Evolutionary conservation across 1,140 invertebrate species (phyloP).

Genomic region (Drosophila pseudoananassae): DNA sequence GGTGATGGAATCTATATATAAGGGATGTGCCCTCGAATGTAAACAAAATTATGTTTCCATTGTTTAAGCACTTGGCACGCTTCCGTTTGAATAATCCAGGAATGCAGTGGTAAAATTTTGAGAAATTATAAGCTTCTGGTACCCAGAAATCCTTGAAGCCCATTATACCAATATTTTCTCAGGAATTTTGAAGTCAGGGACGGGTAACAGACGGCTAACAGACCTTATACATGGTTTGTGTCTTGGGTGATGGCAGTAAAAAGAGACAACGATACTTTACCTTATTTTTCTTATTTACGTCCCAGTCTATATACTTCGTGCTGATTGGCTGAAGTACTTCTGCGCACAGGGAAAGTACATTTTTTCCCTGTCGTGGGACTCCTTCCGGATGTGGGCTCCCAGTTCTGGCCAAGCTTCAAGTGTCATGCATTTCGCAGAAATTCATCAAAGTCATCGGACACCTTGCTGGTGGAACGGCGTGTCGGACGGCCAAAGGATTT

Average conservation of each 20-base stretch:
- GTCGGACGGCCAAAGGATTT: neutral
- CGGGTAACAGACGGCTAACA: neutral
- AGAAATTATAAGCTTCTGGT: neutral
- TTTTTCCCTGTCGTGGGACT: neutral
- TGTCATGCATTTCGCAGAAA: constrained; percentile 52
- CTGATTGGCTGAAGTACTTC: neutral
- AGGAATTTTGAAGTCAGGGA: no score
- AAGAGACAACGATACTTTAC: constrained; percentile 5
- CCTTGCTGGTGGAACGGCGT: neutral
- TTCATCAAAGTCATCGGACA: constrained; percentile 73
- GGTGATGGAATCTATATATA: constrained; percentile 9
- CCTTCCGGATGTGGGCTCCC: neutral
- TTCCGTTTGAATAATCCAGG: neutral
- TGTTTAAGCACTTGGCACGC: constrained; percentile 38
- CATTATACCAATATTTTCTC: no score
- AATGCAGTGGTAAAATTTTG: constrained; percentile 3
- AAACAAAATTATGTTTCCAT: constrained; percentile 54
- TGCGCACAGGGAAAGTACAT: neutral
- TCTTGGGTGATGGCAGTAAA: constrained; percentile 22
- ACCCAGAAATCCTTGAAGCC: neutral
- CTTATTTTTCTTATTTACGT: neutral
- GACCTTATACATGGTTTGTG: constrained; percentile 52
- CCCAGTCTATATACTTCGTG: neutral
- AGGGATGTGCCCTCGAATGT: constrained; percentile 16
- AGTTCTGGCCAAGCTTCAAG: constrained; percentile 7